Evolutionary conservation across 1,140 invertebrate species (phyloP).

Genomic region (Drosophila albomicans): DNA sequence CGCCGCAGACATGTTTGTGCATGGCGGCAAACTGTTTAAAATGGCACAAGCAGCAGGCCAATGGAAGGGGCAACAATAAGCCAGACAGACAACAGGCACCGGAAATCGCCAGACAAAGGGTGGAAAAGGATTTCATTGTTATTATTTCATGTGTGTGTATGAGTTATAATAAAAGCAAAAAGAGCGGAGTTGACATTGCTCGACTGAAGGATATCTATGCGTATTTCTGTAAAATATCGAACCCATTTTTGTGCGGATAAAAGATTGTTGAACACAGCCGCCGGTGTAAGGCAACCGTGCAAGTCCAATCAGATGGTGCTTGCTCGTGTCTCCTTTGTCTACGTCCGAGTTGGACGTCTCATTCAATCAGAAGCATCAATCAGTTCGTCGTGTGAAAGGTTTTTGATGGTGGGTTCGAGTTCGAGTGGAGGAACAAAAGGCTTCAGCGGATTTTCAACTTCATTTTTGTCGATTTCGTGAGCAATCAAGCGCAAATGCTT

Average conservation of each 20-base stretch:
- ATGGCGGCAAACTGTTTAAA: constrained; percentile 63
- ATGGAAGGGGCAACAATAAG: not conserved
- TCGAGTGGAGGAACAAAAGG: constrained; percentile 25
- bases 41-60: constrained; percentile 7
- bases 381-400: constrained; percentile 14
- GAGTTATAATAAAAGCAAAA: constrained; percentile 4
- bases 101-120: constrained; percentile 34
- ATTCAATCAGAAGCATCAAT: constrained; percentile 61
- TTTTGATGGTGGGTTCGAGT: not conserved
- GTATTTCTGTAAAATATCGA: not conserved
- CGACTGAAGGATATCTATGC: not conserved
- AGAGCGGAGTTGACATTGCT: not conserved
- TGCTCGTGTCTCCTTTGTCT: constrained; percentile 19
- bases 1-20: constrained; percentile 65
- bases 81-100: constrained; percentile 22
- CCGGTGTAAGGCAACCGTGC: not conserved
- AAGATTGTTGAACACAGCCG: constrained; percentile 6
- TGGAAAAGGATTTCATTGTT: constrained; percentile 21
- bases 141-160: constrained; percentile 23
- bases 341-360: constrained; percentile 31
- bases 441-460: constrained; percentile 66
- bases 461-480: constrained; percentile 79
- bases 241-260: not conserved
- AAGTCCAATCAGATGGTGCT: constrained; percentile 14
- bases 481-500: constrained; percentile 70